These are phyloP conservation scores for Ctenochaetus hawaiiensis DNA, from an alignment of 2,797 vertebrate species.

Conservation along the genomic window DNA sequence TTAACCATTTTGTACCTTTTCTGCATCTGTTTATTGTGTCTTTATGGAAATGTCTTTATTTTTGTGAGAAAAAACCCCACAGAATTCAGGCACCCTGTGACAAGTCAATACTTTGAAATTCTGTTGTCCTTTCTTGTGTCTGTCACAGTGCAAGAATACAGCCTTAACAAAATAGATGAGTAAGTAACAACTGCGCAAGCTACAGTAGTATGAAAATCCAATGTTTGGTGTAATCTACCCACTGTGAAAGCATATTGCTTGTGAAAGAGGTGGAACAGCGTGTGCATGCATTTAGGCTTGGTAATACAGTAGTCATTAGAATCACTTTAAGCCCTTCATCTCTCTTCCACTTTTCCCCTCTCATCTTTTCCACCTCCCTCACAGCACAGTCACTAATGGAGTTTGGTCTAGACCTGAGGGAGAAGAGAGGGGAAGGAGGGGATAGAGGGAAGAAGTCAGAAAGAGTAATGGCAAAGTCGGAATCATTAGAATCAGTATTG, in stretches of 20 bases:
- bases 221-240: conserved; percentile 22
- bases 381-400: conserved; percentile 65
- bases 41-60: too few relatives aligned
- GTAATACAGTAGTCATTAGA: conserved; percentile 61
- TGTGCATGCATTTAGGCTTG: conserved; percentile 31
- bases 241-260: conserved; percentile 23
- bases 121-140: too few relatives aligned
- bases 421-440: conserved; percentile 14
- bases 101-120: too few relatives aligned
- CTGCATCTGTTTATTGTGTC: too few relatives aligned
- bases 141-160: too few relatives aligned
- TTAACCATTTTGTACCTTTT: too few relatives aligned
- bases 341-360: conserved; percentile 41
- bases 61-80: too few relatives aligned
- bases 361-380: conserved; percentile 50
- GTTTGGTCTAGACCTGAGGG: conserved; percentile 70
- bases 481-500: conserved; percentile 53
- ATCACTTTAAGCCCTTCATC: conserved; percentile 70
- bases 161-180: too few relatives aligned
- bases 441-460: conserved; percentile 13
- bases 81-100: too few relatives aligned
- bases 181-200: not conserved
- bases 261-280: conserved; percentile 47
- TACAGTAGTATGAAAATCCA: conserved; percentile 17
- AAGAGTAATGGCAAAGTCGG: conserved; percentile 22